phyloP scores from a whole-genome alignment of 2,113 vertebrate genomes.

The Cynopterus brachyotis region DNA sequence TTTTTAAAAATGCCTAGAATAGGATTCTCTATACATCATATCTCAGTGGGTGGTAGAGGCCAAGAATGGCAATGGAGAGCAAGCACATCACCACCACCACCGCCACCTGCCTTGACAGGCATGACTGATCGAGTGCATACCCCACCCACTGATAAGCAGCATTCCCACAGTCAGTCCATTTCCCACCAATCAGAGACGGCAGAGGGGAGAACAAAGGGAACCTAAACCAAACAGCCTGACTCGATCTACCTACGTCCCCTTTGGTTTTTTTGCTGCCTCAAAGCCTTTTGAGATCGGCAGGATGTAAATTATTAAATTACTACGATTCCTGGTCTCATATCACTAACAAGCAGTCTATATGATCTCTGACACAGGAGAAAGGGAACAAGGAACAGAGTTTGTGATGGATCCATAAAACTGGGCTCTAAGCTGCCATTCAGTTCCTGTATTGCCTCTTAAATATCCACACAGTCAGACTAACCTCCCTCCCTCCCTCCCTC shows the following conservation, averaged over 20 bases:
- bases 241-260: not conserved
- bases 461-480: not conserved
- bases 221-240: not conserved
- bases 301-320: conserved; percentile 61
- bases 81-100: fast-evolving
- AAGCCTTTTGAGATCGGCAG: conserved; percentile 49
- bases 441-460: not conserved
- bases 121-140: conserved; percentile 5
- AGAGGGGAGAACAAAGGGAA: not conserved
- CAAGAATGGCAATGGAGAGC: not conserved
- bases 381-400: conserved; percentile 1
- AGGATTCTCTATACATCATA: not conserved
- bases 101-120: not conserved
- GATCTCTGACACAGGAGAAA: conserved; percentile 47
- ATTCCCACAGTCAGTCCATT: not conserved
- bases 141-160: not conserved
- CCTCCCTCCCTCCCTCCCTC: not conserved
- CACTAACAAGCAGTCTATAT: conserved; percentile 31
- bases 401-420: not conserved
- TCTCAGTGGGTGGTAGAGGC: not conserved
- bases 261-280: not conserved
- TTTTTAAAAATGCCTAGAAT: conserved; percentile 52
- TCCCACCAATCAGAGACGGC: not conserved
- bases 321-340: conserved; percentile 31
- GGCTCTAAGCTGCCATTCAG: not conserved